A percentile compares a stretch with the other conserved stretches of the same genome.
Conservation (phyloP, 1,140 invertebrate genomes). For the Ceratosolen solmsi region DNA sequence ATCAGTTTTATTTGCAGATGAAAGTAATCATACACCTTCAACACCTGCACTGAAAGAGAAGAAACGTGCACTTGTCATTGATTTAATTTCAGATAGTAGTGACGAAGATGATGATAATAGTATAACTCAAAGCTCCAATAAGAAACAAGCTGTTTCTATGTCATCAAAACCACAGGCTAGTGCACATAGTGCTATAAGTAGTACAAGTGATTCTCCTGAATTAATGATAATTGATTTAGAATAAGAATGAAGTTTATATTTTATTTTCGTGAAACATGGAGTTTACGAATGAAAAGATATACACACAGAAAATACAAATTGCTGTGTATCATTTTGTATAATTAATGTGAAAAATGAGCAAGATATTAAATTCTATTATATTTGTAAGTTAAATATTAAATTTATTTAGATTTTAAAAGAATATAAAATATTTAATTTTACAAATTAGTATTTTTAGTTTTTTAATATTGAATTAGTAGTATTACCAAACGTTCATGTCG, state of each 20-base stretch:
- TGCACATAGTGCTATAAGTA: constrained; percentile 66
- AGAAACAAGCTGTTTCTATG: constrained; percentile 58
- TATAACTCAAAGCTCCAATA: constrained; percentile 60
- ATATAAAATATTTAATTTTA: constrained; percentile 25
- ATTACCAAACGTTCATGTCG: background rate
- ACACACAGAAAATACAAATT: constrained; percentile 30
- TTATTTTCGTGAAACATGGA: background rate
- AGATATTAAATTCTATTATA: constrained; percentile 13
- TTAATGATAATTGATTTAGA: constrained; percentile 72
- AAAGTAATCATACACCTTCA: constrained; percentile 59
- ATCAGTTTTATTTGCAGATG: constrained; percentile 61
- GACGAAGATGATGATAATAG: constrained; percentile 64
- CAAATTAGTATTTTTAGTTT: background rate
- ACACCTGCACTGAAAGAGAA: constrained; percentile 63
- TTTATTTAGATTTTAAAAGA: constrained; percentile 41
- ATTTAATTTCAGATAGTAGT: constrained; percentile 71
- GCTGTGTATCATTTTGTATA: constrained; percentile 37
- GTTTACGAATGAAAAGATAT: constrained; percentile 14
- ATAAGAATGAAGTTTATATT: constrained; percentile 55
- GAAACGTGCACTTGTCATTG: constrained; percentile 68
- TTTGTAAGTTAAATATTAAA: constrained; percentile 10
- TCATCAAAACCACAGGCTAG: constrained; percentile 66
- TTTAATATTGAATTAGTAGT: constrained; percentile 7
- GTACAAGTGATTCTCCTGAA: constrained; percentile 71
- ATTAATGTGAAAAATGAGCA: constrained; percentile 29